These are phyloP conservation scores for Zootermopsis nevadensis DNA, from an alignment of 2,888 invertebrate species.

Conservation along the genomic window DNA sequence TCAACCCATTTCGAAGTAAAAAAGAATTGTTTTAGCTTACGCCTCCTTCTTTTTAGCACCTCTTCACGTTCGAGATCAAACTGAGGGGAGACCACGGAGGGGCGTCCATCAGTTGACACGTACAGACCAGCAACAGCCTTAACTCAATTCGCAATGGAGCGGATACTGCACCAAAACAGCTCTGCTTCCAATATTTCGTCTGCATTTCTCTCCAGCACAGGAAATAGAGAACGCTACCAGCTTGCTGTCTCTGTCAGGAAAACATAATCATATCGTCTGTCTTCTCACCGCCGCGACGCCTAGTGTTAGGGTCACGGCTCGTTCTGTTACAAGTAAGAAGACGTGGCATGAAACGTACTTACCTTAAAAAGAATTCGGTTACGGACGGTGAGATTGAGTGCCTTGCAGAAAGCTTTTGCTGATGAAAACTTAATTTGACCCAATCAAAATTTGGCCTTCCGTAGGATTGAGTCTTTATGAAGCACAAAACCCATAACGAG, in stretches of 20 bases:
- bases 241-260: background rate
- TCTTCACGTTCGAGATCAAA: constrained; percentile 8
- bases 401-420: background rate
- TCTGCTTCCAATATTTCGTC: background rate
- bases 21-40: background rate
- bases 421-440: background rate
- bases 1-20: background rate
- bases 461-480: background rate
- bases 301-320: background rate
- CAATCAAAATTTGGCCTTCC: background rate
- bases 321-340: background rate
- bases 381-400: background rate
- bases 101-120: background rate
- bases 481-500: too few species aligned
- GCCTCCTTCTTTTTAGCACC: background rate
- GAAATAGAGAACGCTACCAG: background rate
- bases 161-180: background rate
- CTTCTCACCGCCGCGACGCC: background rate
- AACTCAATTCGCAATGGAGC: constrained; percentile 23
- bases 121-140: constrained; percentile 18
- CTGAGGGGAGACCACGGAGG: background rate
- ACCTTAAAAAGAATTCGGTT: background rate
- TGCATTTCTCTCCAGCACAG: background rate
- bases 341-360: background rate
- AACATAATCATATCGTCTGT: background rate